Conservation (phyloP, 2,797 vertebrate species). For the Danio tinwini region DNA sequence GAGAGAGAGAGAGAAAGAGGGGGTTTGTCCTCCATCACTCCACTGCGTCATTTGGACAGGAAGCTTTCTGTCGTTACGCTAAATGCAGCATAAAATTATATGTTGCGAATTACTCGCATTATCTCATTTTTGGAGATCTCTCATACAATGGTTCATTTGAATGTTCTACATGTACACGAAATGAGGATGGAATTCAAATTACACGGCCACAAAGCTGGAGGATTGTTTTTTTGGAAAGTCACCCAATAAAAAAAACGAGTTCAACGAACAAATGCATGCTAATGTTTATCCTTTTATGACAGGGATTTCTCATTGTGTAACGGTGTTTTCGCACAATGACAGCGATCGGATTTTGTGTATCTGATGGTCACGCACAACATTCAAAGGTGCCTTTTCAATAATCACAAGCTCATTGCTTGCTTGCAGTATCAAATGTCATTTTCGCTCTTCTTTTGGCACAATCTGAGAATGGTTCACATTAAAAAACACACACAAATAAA, state of each 20-base stretch:
- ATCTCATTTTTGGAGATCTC: conserved; percentile 64
- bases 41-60: conserved; percentile 57
- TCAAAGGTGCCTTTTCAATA: conserved; percentile 15
- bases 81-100: conserved; percentile 67
- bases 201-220: conserved; percentile 13
- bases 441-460: conserved; percentile 2
- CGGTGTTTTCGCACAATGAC: conserved; percentile 11
- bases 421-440: conserved; percentile 27
- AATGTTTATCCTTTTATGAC: neutral
- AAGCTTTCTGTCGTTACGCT: conserved; percentile 61
- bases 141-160: conserved; percentile 60
- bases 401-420: neutral
- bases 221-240: conserved; percentile 9
- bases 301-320: neutral
- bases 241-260: neutral
- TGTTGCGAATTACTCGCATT: conserved; percentile 43
- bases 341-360: neutral
- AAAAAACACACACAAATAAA: conserved; percentile 33
- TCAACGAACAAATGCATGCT: conserved; percentile 1
- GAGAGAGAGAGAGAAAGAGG: neutral
- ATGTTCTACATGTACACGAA: conserved; percentile 64
- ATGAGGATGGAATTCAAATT: conserved; percentile 21
- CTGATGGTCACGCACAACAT: neutral
- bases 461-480: conserved; percentile 18
- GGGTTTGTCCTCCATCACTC: conserved; percentile 57